Evolutionary conservation across 1,140 invertebrate genomes (phyloP).

Genomic region (Aphelenchoides fujianensis): DNA sequence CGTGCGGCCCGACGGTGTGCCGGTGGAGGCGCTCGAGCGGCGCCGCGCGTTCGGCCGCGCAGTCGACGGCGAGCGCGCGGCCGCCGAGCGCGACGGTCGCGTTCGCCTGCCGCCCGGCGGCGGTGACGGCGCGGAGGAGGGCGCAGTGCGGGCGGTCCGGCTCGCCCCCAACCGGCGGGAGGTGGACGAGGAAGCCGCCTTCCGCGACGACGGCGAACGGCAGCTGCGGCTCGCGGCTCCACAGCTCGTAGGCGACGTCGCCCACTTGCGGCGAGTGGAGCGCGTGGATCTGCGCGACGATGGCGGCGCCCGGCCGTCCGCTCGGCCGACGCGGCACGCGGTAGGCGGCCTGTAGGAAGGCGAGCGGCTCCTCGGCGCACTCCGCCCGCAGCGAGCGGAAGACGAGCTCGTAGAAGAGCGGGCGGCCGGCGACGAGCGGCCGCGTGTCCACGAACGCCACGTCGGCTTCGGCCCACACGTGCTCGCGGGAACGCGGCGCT

Average conservation of each 20-base stretch:
- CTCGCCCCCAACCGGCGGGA: not conserved
- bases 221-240: not conserved
- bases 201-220: not conserved
- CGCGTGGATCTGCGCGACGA: conserved; percentile 11
- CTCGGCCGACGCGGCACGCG: not conserved
- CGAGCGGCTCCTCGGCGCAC: not conserved
- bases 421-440: not conserved
- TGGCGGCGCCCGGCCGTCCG: not conserved
- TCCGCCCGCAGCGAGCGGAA: not conserved
- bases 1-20: not conserved
- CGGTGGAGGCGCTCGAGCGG: not conserved
- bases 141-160: not conserved
- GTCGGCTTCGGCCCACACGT: too few relatives aligned
- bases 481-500: not conserved
- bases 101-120: not conserved
- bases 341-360: conserved; percentile 3
- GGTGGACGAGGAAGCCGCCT: not conserved
- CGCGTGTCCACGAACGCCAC: not conserved
- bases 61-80: not conserved
- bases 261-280: not conserved
- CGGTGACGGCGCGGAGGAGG: not conserved
- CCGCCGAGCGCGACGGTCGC: not conserved
- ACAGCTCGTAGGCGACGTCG: not conserved
- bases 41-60: not conserved
- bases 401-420: conserved; percentile 14